Percentiles rank a stretch among this genome's conserved stretches.
phyloP scores from a whole-genome alignment of 2,888 invertebrate genomes.

The Euplagia quadripunctaria region DNA sequence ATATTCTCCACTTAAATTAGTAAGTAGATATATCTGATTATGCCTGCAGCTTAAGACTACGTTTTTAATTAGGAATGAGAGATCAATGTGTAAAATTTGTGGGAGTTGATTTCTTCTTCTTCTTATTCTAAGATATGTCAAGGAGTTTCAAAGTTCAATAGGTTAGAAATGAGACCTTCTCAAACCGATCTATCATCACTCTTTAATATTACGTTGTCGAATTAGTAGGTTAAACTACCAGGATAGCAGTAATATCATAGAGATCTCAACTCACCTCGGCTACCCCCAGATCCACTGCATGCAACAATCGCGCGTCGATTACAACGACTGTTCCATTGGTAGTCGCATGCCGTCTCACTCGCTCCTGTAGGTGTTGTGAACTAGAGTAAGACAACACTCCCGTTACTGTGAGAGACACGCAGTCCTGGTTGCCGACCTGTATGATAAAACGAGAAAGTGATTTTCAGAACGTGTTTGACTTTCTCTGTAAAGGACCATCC shows the following conservation, averaged over 20 bases:
- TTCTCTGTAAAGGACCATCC: not conserved
- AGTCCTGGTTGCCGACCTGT: slow-evolving; percentile 76
- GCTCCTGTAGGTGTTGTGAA: slow-evolving; percentile 60
- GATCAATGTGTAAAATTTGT: too few species aligned
- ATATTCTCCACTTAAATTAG: too few species aligned
- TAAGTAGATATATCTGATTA: too few species aligned
- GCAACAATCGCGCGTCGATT: slow-evolving; percentile 66
- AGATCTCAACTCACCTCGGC: slow-evolving; percentile 73
- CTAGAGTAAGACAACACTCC: slow-evolving; percentile 68
- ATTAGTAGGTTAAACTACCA: not conserved
- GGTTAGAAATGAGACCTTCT: too few species aligned
- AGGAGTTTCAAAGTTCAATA: too few species aligned
- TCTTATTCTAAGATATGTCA: too few species aligned
- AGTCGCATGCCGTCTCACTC: slow-evolving; percentile 41
- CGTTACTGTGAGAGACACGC: slow-evolving; percentile 57
- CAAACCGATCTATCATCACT: too few species aligned
- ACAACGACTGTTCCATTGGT: slow-evolving; percentile 52
- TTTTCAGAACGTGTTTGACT: too few species aligned
- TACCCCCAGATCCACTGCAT: slow-evolving; percentile 69
- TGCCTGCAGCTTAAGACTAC: too few species aligned
- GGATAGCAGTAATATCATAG: slow-evolving; percentile 12
- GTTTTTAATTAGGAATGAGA: too few species aligned
- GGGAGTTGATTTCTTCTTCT: too few species aligned
- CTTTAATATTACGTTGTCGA: not conserved
- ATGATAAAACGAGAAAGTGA: not conserved